Evolutionary conservation across 1,140 invertebrate species (phyloP), one percentile per base, ranked within the genome.

Genomic region (Drosophila albomicans): DNA sequence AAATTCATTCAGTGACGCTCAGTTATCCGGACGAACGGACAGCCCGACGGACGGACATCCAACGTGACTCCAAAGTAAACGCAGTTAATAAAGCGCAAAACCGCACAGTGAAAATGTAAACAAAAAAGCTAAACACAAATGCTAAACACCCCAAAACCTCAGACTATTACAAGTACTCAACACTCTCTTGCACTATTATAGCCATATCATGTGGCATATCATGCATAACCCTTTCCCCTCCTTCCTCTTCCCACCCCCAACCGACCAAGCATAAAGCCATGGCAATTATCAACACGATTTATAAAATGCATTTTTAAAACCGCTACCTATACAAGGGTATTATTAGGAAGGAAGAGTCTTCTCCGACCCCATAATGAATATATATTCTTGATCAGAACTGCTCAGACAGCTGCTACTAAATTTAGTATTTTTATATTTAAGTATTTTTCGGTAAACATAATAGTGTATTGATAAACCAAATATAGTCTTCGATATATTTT

Each of bases 71-170:
- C 82, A 62, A 82, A 69, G 69, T 80, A 75, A 87, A 78, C 70
- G 85, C 67, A 78, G 84, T 81, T 88, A 87, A 84, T 89, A 89
- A 85, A 82, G 79, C 82, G 74, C 54, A 90, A 90, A 90, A 90
- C 82, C 78, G 79, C 79, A 90, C 77, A 73, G 86, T 72, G 75
- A 89, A 89, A 89, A 90, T 90, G 81, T 85, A 89, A 89, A 89
- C 75, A 89, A 89, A 89, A 88, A 79, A 59, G 66, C 49, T 35
- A 54, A 54, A 43, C 46, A 8, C 67, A 63, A 56, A 38, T 76
- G 75, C 67, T 52, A 70, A 78, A 46, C 74, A 62, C 61, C 32
- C 16, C 20, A 38, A 25, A 57, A 75, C 45, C 73, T 54, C 54
- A 66, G 46, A 13, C 49, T 13, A 52, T 56, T 56, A 56, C 52